Base-by-base conservation (phyloP, 1,140 invertebrate species). In the Drosophila kanapiae region DNA sequence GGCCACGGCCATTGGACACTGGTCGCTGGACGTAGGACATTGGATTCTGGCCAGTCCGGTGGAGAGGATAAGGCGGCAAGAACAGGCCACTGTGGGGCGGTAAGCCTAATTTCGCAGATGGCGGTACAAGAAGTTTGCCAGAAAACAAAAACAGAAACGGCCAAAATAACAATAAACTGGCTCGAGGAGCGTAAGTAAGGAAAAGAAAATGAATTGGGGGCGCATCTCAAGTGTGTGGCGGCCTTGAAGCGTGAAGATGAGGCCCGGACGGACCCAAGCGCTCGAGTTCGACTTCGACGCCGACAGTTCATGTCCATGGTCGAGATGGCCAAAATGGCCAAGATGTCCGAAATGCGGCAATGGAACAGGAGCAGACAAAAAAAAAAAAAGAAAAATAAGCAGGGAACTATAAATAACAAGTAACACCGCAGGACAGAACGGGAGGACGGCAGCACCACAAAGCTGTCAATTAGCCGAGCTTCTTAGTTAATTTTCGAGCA, bases 81-180 rank as follows among this genome's bases (percentile, higher is more conserved):
- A 37, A 18, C n/a, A 23, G 18, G 14, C 45, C 51, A 51, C 42
- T 60, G 58, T 63, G 59, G 23, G 80, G 75, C 68, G 80, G 78
- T 75, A 84, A 78, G 79, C 78, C 78, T 75, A 72, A 84, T 80
- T 84, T 78, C 74, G 86, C 85, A 90, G 84, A 90, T 88, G 84
- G 78, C 85, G 60, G 64, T 78, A 75, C 68, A 74, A 78, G 68
- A 85, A 88, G 77, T 54, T 80, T 51, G 65, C 47, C 54, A 43
- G 40, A 77, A 77, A 69, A 77, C 47, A 77, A 59, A 61, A 77
- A 61, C 74, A 67, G 47, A 54, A 60, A 65, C 60, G 86, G 63
- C 75, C 64, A 80, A 80, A 83, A 87, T 70, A 87, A 88, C 65
- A 87, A 84, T 87, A 80, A 88, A 87, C 63, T 80, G 64, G 64